Percentiles rank a stretch among this genome's conserved stretches.
Conservation (phyloP, 2,888 invertebrate species). For the Acanthopleura granulata region DNA sequence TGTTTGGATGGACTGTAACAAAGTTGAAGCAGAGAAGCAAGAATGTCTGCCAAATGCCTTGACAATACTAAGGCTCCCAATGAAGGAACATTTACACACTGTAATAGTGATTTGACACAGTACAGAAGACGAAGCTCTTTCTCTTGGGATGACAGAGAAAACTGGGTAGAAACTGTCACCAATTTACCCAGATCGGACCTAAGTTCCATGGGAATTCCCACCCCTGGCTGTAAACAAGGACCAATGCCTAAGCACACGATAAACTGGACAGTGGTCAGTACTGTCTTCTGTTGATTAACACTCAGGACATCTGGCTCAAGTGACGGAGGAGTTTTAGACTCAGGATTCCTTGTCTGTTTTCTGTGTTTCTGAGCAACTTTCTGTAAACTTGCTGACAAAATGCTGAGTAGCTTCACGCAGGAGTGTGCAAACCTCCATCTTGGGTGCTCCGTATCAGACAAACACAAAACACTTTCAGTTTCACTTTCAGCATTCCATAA, state of each 20-base stretch:
- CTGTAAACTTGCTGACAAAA: conserved; percentile 34
- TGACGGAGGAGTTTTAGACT: conserved; percentile 32
- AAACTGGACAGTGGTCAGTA: conserved; percentile 77
- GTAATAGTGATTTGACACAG: conserved; percentile 41
- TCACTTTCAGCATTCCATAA: conserved; percentile 25
- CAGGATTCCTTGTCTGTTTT: conserved; percentile 31
- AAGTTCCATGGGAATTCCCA: conserved; percentile 74
- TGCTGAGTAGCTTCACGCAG: conserved; percentile 38
- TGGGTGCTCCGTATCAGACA: conserved; percentile 18
- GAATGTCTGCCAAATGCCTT: conserved; percentile 75
- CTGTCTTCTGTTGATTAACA: conserved; percentile 77
- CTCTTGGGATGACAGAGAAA: conserved; percentile 22
- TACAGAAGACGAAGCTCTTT: conserved; percentile 36
- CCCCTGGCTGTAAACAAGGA: conserved; percentile 77
- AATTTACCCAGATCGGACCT: conserved; percentile 67
- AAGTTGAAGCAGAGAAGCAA: conserved; percentile 80
- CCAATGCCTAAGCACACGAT: conserved; percentile 78
- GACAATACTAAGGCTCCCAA: conserved; percentile 75
- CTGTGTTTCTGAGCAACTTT: conserved; percentile 28
- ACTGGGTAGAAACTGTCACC: conserved; percentile 16
- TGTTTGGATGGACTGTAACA: conserved; percentile 74
- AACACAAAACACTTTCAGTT: not conserved
- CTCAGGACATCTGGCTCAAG: conserved; percentile 72
- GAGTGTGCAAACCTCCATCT: conserved; percentile 41
- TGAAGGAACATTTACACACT: conserved; percentile 39